phyloP scores from a whole-genome alignment of 2,888 invertebrate species.

The Synergus gifuensis region DNA sequence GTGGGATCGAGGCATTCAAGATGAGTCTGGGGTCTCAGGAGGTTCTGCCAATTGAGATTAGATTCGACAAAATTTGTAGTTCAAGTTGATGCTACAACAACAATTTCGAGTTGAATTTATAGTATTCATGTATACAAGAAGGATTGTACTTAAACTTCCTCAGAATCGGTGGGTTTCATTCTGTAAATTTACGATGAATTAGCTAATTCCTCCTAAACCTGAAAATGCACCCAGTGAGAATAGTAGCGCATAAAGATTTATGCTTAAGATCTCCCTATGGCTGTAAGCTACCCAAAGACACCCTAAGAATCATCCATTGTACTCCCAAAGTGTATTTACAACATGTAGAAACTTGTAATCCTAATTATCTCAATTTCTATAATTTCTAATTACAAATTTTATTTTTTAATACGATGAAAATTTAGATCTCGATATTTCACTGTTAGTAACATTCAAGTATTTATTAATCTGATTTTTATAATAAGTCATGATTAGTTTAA shows the following conservation, averaged over 20 bases:
- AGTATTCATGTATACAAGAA: not conserved
- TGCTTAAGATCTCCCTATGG: no score
- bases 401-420: no score
- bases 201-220: constrained; percentile 53
- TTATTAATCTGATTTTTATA: no score
- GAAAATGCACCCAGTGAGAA: constrained; percentile 46
- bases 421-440: no score
- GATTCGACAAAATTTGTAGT: constrained; percentile 56
- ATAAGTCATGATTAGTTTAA: no score
- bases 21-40: constrained; percentile 54
- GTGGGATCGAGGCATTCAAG: constrained; percentile 49
- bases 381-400: no score
- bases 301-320: no score
- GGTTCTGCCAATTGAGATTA: constrained; percentile 57
- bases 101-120: constrained; percentile 50
- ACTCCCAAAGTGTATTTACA: no score
- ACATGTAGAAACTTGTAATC: no score
- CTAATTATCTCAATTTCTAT: no score
- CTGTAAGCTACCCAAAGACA: no score
- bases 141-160: not conserved
- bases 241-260: constrained; percentile 46
- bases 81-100: constrained; percentile 52
- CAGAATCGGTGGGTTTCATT: constrained; percentile 57
- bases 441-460: no score
- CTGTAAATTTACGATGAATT: constrained; percentile 75